Base-by-base conservation (phyloP, 92 coral and sea anemone genomes). In the Diadumene lineata region DNA sequence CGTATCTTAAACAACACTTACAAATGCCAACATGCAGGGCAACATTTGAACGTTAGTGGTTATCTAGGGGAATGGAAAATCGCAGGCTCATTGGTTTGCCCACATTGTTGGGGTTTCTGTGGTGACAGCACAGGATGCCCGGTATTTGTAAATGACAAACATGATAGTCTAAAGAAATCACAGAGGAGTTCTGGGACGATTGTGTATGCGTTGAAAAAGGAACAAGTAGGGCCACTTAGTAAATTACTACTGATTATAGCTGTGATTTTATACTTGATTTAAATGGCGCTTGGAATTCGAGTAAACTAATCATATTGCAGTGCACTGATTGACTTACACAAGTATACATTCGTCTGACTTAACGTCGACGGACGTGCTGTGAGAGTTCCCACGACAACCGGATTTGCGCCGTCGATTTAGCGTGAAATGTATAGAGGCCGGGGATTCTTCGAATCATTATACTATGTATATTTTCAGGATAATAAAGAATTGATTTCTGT, bases 41-140 rank as follows among this genome's bases (percentile, higher is more conserved):
- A 96, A 67, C 87, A 61, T 70, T 65, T 96, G 34, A 85, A 87
- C 4, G 88, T 96, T 2, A 60, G 71, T 1, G 97, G 99, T 16
- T 50, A 56, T 18, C 74, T 96, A 26, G 84, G 89, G 51, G 82
- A 92, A 30, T 96, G 99, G 99, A 75, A 64, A 29, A 77, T 96
- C 53, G 76, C 78, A 26, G 99, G 99, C 15, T 84, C 99, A 31
- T 71, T 96, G 58, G 76, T 90, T 16, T 96, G 99, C 75, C 99
- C 99, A 9, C 70, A 84, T 0, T 96, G 96, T 60, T 66, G 81
- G 34, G 84, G 82, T 43, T 92, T 81, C 81, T 96, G 99, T 75
- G 93, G 97, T 27, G 79, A 68, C 18, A 62, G 70, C 34, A 75
- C 50, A 67, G 82, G 97, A 11, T 91, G 97, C 38, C 92, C 93